Conservation (phyloP, 2,113 vertebrate species). For the Phalacrocorax carbo region DNA sequence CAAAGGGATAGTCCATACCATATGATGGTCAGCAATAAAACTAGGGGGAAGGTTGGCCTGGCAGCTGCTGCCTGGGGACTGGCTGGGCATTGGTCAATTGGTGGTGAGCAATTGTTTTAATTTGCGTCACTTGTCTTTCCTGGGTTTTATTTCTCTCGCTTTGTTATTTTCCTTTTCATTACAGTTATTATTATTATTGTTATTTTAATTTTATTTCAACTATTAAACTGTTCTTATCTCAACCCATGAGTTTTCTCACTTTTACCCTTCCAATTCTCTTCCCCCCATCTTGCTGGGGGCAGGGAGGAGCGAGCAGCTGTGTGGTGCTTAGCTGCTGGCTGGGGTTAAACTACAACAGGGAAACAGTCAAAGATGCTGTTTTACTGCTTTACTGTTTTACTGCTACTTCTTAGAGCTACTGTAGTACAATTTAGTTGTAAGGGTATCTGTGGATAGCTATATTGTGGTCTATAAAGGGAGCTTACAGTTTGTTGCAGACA, state of each 20-base stretch:
- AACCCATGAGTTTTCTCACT: neutral
- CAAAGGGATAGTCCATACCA: too few species aligned
- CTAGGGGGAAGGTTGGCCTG: too few species aligned
- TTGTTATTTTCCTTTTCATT: too few species aligned
- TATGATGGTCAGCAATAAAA: too few species aligned
- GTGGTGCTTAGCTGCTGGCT: neutral
- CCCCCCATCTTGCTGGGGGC: neutral
- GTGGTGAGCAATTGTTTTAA: too few species aligned
- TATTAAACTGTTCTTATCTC: neutral
- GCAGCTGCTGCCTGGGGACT: too few species aligned
- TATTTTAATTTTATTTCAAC: neutral
- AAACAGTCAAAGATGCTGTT: neutral
- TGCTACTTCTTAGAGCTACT: neutral
- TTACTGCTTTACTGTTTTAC: neutral
- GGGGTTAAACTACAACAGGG: neutral
- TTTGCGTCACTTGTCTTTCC: too few species aligned
- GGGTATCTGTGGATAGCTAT: neutral
- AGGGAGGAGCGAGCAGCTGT: neutral
- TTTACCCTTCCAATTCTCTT: neutral
- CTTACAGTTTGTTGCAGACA: neutral
- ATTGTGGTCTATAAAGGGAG: neutral
- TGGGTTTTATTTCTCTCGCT: too few species aligned
- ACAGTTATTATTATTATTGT: too few species aligned
- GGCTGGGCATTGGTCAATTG: too few species aligned
- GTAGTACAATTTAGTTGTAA: neutral